These are phyloP conservation scores for Columba janthina DNA, from an alignment of 2,113 vertebrate species.

Conservation along the genomic window DNA sequence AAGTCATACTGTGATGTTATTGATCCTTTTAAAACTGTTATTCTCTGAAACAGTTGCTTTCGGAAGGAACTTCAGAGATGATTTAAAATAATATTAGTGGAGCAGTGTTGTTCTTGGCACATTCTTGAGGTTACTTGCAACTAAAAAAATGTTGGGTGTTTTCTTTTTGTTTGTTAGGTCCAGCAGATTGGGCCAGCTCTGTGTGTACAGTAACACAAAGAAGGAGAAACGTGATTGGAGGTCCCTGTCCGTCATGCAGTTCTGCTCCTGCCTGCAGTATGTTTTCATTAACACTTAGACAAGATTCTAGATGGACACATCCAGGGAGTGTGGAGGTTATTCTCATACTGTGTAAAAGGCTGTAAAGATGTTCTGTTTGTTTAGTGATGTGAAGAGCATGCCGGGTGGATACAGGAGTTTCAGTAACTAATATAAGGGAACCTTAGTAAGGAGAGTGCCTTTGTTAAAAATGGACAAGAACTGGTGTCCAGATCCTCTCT, in stretches of 20 bases:
- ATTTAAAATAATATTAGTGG: neutral
- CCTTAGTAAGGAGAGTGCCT: neutral
- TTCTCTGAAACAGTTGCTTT: neutral
- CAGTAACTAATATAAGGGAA: neutral
- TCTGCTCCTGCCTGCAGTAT: neutral
- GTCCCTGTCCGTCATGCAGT: accelerated
- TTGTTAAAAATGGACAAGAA: neutral
- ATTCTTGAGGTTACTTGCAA: neutral
- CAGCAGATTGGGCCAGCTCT: neutral
- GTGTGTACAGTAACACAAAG: neutral
- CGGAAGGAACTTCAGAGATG: neutral
- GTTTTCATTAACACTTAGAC: neutral
- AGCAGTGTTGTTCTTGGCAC: neutral
- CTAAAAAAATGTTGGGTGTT: neutral
- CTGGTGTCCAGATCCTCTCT: neutral
- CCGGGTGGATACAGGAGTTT: neutral
- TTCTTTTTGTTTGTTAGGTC: neutral
- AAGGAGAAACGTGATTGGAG: neutral
- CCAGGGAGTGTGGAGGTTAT: neutral
- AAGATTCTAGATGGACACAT: no score
- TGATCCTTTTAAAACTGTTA: neutral
- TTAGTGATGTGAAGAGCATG: neutral
- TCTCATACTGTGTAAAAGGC: neutral
- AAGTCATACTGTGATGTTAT: neutral
- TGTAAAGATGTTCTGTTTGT: neutral